Conservation (phyloP, 2,113 vertebrate genomes). For the Peromyscus polionotus region DNA sequence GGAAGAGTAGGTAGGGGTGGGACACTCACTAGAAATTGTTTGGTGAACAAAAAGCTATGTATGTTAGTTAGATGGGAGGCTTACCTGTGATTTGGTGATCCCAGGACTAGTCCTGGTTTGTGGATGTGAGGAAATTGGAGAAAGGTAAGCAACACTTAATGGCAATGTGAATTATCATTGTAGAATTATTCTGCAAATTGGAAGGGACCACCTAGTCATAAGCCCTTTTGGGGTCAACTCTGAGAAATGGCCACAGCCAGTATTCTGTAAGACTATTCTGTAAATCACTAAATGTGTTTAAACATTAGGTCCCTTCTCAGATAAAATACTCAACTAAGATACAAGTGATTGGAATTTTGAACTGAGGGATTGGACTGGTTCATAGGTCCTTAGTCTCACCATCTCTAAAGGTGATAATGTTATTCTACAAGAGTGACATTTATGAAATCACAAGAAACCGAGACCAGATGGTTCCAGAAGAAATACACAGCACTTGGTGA, state of each 20-base stretch:
- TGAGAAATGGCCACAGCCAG: neutral
- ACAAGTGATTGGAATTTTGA: neutral
- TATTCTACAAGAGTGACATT: constrained; percentile 10
- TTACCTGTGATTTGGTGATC: neutral
- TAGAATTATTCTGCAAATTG: neutral
- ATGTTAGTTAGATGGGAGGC: neutral
- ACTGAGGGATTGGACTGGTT: neutral
- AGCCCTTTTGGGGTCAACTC: neutral
- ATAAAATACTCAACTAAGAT: constrained; percentile 18
- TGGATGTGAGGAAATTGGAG: neutral
- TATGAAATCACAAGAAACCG: neutral
- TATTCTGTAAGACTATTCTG: neutral
- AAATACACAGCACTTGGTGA: neutral
- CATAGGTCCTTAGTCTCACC: neutral
- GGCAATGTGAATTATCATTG: neutral
- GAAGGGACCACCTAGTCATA: neutral
- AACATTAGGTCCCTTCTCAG: neutral
- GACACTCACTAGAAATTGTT: neutral
- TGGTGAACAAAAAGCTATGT: neutral
- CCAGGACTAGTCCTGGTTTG: neutral
- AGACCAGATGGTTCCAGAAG: neutral
- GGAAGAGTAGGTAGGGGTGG: neutral
- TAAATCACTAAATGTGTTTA: neutral
- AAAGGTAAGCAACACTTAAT: neutral
- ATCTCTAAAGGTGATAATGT: neutral